Base-by-base conservation (phyloP, 2,888 invertebrate genomes). In the Drosophila mulleri region DNA sequence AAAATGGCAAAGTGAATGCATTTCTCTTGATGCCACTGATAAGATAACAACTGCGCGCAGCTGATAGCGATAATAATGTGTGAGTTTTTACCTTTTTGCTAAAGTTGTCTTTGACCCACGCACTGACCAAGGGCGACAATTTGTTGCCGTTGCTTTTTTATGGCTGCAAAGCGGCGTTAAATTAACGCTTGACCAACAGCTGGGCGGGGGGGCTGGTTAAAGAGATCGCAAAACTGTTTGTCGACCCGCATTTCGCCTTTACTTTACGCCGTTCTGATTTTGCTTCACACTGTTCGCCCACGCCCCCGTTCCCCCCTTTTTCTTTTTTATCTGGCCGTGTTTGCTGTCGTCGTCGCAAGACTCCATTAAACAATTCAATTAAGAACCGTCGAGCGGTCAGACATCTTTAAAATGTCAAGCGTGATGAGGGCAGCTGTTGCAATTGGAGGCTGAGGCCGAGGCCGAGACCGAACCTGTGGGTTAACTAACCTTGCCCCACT, bases 281-380 rank as follows among this genome's bases (percentile, higher is more conserved):
- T 72, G 65, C 56, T 72, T 48, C 58, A 45, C 50, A n/a, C 57
- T 26, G 57, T 59, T 18, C 41, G 41, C 37, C 32, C 11, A 11
- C 16, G 53, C n/a, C 29, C 16, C 16, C 9, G 23, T 37, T 35
- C 20, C 23, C 9, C 37, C 23, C 20, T 35, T 37, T 3, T 37
- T 52, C 35, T 39, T 26, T 26, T 16, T 7, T 23, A 29, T 16
- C 39, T 32, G n/a, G 16, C 26, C 26, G 52, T 66, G 58, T 41
- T 56, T 56, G 50, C 58, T 72, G 73, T 74, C 60, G 68, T 71
- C 60, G 68, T 61, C 69, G 81, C 67, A 88, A 81, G 87, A 83
- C 80, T 83, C 82, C 89, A 88, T 90, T 88, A 88, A 88, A 88
- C 90, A 90, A 88, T 88, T 88, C 90, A 88, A 88, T 88, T 88